Evolutionary conservation across 2,888 invertebrate genomes (phyloP), one percentile per base, ranked within the genome.

Genomic region (Lordiphosa fenestrarum): DNA sequence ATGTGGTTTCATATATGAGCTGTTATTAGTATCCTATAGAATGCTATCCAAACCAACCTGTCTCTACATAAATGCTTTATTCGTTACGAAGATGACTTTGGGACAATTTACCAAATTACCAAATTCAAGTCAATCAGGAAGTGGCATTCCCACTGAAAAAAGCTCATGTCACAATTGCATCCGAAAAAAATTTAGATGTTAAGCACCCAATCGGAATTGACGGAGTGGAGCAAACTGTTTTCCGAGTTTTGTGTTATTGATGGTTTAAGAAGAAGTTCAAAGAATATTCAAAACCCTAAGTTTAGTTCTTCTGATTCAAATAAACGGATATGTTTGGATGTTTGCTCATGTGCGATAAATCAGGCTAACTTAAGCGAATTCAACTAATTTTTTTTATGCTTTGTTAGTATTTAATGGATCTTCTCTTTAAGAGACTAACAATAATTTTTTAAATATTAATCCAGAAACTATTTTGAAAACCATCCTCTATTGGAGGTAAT

Each of bases 21-120:
- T 35, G n/a, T 15, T 3, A 6, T 36, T 47, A 47, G 12, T 41
- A 41, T 46, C 51, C 53, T 58, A 93, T 95, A 98, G 97, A 98
- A 98, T 93, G 97, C 98, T 92, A 97, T 98, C 93, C 97, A 97
- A 94, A 98, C 97, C 92, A 98, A 98, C 94, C 95, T 98, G 92
- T 98, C 97, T 90, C 95, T 98, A 93, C 98, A 98, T 94, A 97
- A 97, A 94, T 98, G 97, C 94, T 98, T 98, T 94, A 97, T 97
- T 92, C 96, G 98, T 91, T 98, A 97, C 93, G 98, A 98, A 93
- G 98, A 98, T 92, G 97, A 98, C 94, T 98, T 97, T 93, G 97
- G 97, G 91, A 97, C 97, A 89, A 90, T 93, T 84, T 21, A 74
- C 83, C 48, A n/a, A n/a, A n/a, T 85, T 87, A 35, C 84, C 86